Percentiles rank a stretch among this genome's conserved stretches.
Evolutionary conservation across 2,888 invertebrate genomes (phyloP).

Genomic region (Cheilosia vulpina): DNA sequence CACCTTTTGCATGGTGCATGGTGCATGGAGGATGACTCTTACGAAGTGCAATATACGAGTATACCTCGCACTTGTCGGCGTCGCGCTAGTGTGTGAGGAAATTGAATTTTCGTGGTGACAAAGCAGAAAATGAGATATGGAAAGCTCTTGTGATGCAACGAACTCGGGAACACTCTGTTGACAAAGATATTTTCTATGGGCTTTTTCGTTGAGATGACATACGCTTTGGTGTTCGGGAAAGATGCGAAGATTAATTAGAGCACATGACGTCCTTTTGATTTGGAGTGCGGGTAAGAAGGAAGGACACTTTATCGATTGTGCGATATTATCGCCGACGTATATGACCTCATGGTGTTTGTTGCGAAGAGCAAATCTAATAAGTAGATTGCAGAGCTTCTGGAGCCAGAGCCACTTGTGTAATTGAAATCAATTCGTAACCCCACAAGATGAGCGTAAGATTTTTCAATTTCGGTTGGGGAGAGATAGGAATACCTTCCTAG

Average conservation of each 20-base stretch:
- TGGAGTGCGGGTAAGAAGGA: slow-evolving; percentile 1
- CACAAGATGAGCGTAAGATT: neutral
- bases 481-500: too few relatives aligned
- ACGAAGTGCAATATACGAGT: slow-evolving; percentile 1
- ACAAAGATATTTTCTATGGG: slow-evolving; percentile 56
- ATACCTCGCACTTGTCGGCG: neutral
- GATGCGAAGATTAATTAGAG: slow-evolving; percentile 60
- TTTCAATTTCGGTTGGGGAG: neutral
- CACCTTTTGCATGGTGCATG: slow-evolving; percentile 59
- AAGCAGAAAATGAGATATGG: slow-evolving; percentile 67
- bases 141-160: slow-evolving; percentile 50
- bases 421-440: neutral
- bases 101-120: slow-evolving; percentile 71
- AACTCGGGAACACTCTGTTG: slow-evolving; percentile 47
- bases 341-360: neutral
- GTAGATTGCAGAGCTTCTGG: neutral
- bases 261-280: slow-evolving; percentile 60
- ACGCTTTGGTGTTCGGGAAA: slow-evolving; percentile 28
- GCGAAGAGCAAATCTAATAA: neutral
- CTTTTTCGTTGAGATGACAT: slow-evolving; percentile 33
- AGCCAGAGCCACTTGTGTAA: neutral
- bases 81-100: slow-evolving; percentile 38
- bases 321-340: neutral
- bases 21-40: slow-evolving; percentile 20
- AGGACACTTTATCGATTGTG: slow-evolving; percentile 6